Base-by-base conservation (phyloP, 2,797 vertebrate species). In the Helostoma temminkii region DNA sequence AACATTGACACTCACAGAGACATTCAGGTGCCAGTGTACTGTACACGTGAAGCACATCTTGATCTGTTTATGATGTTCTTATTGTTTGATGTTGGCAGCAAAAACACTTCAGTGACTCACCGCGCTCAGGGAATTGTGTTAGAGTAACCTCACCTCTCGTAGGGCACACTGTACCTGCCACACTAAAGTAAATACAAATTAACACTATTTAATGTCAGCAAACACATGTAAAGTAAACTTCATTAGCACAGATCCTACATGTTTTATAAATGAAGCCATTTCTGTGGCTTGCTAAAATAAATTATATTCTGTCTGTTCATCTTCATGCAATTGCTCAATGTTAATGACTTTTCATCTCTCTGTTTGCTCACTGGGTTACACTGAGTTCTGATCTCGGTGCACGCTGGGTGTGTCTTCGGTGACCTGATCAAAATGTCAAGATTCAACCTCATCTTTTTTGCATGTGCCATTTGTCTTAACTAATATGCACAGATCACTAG, bases 51-150 rank as follows among this genome's bases (percentile, higher is more conserved):
- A 54, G 19, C 34, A 32, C 56, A 59, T 57, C 42, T 53, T 18
- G 10, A 66, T 77, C 69, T 69, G 57, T 79, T 79, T 43, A 72
- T 9, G 10, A 32, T 45, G 39, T 19, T 49, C 36, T 71, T 67
- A 66, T 73, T 49, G 11, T 41, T 25, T 61, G 67, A 67, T 50
- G 46, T 79, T 67, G 58, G 65, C 53, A 60, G 30, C 3, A 3
- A 60, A 21, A 76, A 71, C 49, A 61, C 48, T 39, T 1, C 7
- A n/a, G 8, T 82, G 81, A 80, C 49, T 82, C 78, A 82, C 9
- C 1, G 34, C 30, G 69, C 62, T 63, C 48, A 50, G 50, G 43
- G 12, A 16, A 21, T 16, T 28, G 16, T 66, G 68, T 56, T 60
- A 56, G 34, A 73, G 56, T 54, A 46, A 52, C 34, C 12, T 66